Percentiles rank a stretch among this genome's conserved stretches.
phyloP scores from a whole-genome alignment of 2,797 vertebrate genomes.

The Loris lydekkerianus region DNA sequence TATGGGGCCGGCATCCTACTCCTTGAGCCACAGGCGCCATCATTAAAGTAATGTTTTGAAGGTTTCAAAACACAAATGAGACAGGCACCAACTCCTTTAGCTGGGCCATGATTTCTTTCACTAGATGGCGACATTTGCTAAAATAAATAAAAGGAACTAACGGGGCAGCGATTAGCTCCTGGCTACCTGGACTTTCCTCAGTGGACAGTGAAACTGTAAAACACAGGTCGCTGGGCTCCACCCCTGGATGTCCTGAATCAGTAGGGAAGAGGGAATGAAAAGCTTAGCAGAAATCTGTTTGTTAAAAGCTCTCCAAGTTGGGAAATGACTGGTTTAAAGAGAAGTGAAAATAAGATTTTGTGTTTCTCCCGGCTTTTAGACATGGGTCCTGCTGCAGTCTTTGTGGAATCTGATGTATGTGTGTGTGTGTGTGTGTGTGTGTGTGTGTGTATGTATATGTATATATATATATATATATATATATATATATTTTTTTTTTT shows the following conservation, averaged over 20 bases:
- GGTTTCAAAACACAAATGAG: neutral
- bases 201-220: conserved; percentile 11
- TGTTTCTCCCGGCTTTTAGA: neutral
- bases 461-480: neutral
- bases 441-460: neutral
- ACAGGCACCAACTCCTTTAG: neutral
- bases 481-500: no score
- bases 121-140: conserved; percentile 75
- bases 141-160: conserved; percentile 58
- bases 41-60: neutral
- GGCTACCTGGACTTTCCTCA: neutral
- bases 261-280: neutral
- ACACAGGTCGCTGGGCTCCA: conserved; percentile 9
- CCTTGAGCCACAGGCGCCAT: no score
- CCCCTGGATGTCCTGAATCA: conserved; percentile 6
- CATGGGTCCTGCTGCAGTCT: neutral
- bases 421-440: no score
- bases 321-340: conserved; percentile 26
- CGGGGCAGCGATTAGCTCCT: neutral
- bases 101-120: conserved; percentile 14
- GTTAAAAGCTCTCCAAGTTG: conserved; percentile 15
- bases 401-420: neutral
- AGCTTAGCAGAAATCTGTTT: neutral
- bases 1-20: no score
- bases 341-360: conserved; percentile 64